Percentiles rank a stretch among this genome's conserved stretches.
Evolutionary conservation across 2,113 vertebrate genomes (phyloP).

Genomic region (Panurus biarmicus): DNA sequence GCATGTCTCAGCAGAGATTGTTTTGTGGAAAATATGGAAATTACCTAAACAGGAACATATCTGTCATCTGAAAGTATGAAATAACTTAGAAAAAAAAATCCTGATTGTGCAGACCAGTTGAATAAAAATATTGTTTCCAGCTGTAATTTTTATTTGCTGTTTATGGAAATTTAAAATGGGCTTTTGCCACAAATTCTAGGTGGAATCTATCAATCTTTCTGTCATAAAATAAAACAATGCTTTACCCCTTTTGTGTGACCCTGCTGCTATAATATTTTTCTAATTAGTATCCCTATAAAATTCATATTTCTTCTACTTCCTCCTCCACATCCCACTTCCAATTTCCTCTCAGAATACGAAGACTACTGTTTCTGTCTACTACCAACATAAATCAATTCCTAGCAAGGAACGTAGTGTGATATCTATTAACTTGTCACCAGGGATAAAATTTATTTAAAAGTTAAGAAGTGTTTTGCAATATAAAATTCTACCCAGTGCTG

Average conservation of each 20-base stretch:
- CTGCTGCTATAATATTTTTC: constrained; percentile 48
- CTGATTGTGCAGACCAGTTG: neutral
- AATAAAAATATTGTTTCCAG: neutral
- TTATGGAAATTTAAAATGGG: neutral
- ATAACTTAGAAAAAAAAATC: neutral
- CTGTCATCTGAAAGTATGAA: neutral
- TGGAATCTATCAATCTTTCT: constrained; percentile 17
- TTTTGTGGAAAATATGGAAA: neutral
- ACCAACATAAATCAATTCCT: constrained; percentile 62
- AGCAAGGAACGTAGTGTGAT: constrained; percentile 53
- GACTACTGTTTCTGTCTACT: constrained; percentile 28
- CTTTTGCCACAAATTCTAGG: neutral
- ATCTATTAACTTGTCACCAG: constrained; percentile 66
- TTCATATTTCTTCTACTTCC: constrained; percentile 44
- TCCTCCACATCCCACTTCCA: constrained; percentile 21
- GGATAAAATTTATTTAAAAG: constrained; percentile 68
- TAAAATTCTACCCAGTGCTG: constrained; percentile 26
- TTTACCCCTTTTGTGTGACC: neutral
- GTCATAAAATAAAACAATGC: neutral
- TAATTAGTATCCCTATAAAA: constrained; percentile 60
- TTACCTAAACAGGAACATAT: neutral
- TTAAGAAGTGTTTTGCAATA: constrained; percentile 33
- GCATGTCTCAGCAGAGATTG: neutral
- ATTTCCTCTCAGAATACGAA: constrained; percentile 53
- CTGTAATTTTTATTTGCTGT: neutral